Base-by-base conservation (phyloP, 2,113 vertebrate genomes). In the Salvator merianae region DNA sequence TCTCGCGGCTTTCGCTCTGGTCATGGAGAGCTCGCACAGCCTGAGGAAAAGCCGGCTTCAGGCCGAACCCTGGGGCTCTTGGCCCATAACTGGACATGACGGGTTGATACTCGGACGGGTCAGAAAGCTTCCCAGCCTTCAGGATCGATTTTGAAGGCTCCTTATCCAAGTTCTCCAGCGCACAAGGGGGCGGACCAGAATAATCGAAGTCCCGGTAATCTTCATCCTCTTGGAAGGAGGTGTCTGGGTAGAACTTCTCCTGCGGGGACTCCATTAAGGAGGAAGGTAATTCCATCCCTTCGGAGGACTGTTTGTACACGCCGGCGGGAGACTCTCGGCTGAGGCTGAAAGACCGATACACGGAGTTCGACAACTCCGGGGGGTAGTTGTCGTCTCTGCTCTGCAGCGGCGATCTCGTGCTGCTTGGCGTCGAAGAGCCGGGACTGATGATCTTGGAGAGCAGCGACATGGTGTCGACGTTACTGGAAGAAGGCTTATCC, bases 401-500 rank as follows among this genome's bases (percentile, higher is more conserved):
- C 92, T 87, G 95, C 75, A 83, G 96, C 10, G 95, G 97, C 0
- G 93, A 96, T 55, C 91, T 88, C 0, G 96, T 96, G 34, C 96
- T 97, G 86, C 96, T 97, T 82, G 96, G 96, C 1, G 97, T 97
- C 0, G 97, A 97, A 0, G 97, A 97, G 7, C 96, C 96, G 0
- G 97, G 95, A 84, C 97, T 97, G 90, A 97, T 96, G 84, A 97
- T 96, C 88, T 97, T 97, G 0, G 97, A 97, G 2, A 97, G 94
- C 84, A 97, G 79, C 55, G 97, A 96, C 86, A 96, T 92, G 0
- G 68, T 96, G 84, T 97, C 89, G 0, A 97, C 92, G 24, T 69
- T 97, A 87, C 96, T 96, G 0, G 96, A 94, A 0, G 96, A 92
- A 0, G 98, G 97, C 6, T 98, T 97, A 91, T 99, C 99, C 97